Percentiles rank a stretch among this genome's conserved stretches.
Evolutionary conservation across 2,888 invertebrate genomes (phyloP).

Genomic region (Drosophila mayaguana): DNA sequence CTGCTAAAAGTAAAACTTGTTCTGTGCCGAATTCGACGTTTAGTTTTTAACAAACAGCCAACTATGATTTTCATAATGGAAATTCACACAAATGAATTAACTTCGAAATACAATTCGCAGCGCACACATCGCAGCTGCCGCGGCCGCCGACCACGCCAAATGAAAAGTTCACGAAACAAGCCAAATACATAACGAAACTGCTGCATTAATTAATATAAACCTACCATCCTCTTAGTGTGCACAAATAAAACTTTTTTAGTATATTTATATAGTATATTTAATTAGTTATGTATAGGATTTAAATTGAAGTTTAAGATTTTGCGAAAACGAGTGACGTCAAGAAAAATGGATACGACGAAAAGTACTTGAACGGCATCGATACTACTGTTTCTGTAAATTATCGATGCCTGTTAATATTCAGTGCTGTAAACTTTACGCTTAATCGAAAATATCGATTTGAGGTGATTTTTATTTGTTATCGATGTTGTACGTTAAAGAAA

Average conservation of each 20-base stretch:
- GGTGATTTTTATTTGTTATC: constrained; percentile 5
- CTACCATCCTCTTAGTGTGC: constrained; percentile 44
- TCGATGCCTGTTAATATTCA: constrained; percentile 15
- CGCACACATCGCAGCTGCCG: constrained; percentile 33
- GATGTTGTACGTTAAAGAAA: constrained; percentile 5
- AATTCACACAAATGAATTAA: constrained; percentile 7
- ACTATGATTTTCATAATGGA: not conserved
- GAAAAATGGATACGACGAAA: constrained; percentile 56
- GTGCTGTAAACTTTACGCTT: constrained; percentile 15
- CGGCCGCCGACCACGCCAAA: constrained; percentile 32
- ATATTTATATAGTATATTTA: constrained; percentile 22
- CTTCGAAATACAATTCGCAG: constrained; percentile 23
- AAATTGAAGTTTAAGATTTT: constrained; percentile 37
- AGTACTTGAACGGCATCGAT: constrained; percentile 38
- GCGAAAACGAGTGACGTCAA: constrained; percentile 59
- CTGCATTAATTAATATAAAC: constrained; percentile 9
- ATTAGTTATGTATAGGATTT: constrained; percentile 10
- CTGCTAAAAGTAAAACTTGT: not conserved
- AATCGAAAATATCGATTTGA: not conserved
- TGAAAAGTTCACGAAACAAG: constrained; percentile 7
- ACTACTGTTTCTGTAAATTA: not conserved
- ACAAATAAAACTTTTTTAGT: constrained; percentile 9
- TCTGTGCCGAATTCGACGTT: not conserved
- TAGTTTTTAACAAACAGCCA: not conserved
- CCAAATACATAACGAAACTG: not conserved